Percentiles rank a stretch among this genome's conserved stretches.
phyloP scores from a whole-genome alignment of 53 echinoderm and acorn worm genomes.

The Echinarachnius parma region DNA sequence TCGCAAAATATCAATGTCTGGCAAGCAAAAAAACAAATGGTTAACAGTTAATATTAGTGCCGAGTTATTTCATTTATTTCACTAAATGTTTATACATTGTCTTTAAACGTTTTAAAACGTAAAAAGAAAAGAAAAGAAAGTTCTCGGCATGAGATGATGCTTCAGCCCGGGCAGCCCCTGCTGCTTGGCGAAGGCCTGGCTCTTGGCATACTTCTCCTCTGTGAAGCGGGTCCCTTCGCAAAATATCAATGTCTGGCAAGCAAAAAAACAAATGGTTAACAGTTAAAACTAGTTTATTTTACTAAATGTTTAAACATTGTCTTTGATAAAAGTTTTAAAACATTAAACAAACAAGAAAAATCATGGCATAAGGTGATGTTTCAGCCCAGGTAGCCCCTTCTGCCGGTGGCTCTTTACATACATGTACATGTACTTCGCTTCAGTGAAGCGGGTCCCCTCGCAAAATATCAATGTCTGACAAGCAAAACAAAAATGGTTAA shows the following conservation, averaged over 20 bases:
- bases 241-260: slow-evolving; percentile 86
- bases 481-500: not conserved
- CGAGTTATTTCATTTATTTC: too few relatives aligned
- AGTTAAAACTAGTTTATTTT: too few relatives aligned
- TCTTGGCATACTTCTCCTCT: slow-evolving; percentile 73
- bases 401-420: slow-evolving; percentile 63
- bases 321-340: too few relatives aligned
- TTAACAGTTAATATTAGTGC: too few relatives aligned
- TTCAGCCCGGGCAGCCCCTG: slow-evolving; percentile 71
- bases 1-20: slow-evolving; percentile 92
- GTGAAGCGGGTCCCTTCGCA: slow-evolving; percentile 94
- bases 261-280: too few relatives aligned
- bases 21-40: not conserved
- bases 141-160: slow-evolving; percentile 83
- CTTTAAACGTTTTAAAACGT: too few relatives aligned
- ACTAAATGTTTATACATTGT: too few relatives aligned
- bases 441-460: slow-evolving; percentile 86
- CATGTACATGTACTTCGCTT: slow-evolving; percentile 79
- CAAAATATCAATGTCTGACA: slow-evolving; percentile 81
- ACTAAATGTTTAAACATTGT: too few relatives aligned
- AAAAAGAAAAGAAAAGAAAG: too few relatives aligned
- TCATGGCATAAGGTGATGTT: slow-evolving; percentile 82
- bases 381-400: slow-evolving; percentile 67
- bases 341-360: too few relatives aligned
- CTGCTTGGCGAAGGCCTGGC: slow-evolving; percentile 65